Conservation (phyloP, 2,888 invertebrate species). For the Lagria hirta region DNA sequence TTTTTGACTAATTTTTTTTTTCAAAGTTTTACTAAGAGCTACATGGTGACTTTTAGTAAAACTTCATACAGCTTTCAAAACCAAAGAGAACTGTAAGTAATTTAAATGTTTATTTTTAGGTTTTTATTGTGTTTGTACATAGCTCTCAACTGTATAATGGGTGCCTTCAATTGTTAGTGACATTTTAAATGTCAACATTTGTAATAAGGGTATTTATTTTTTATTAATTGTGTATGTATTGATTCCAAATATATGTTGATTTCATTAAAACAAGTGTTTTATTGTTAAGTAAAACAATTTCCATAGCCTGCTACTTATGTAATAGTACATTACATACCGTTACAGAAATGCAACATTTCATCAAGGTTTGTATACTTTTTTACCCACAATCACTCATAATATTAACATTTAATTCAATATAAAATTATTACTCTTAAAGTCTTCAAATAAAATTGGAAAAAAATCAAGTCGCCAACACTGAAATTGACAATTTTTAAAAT, state of each 20-base stretch:
- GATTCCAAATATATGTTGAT: conserved; percentile 40
- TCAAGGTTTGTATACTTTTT: too few species aligned
- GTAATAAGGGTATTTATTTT: conserved; percentile 26
- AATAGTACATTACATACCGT: too few species aligned
- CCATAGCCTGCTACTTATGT: not conserved
- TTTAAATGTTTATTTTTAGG: conserved; percentile 23
- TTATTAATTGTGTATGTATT: conserved; percentile 31
- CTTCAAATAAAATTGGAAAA: too few species aligned
- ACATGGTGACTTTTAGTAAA: conserved; percentile 47
- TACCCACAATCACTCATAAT: too few species aligned
- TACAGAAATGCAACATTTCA: too few species aligned
- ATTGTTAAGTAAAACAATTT: not conserved
- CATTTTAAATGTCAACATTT: conserved; percentile 34
- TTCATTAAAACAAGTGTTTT: conserved; percentile 22
- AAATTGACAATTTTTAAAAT: too few species aligned
- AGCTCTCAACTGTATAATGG: conserved; percentile 31
- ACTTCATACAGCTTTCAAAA: conserved; percentile 54
- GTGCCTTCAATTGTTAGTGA: conserved; percentile 39
- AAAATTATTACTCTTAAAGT: too few species aligned
- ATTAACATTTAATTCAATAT: too few species aligned
- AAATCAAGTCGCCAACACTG: too few species aligned
- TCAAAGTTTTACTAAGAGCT: conserved; percentile 47
- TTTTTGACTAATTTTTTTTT: conserved; percentile 17
- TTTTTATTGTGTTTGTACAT: conserved; percentile 22
- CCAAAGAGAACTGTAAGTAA: conserved; percentile 47